phyloP scores from a whole-genome alignment of 2,888 invertebrate genomes.

The Campoletis raptor region DNA sequence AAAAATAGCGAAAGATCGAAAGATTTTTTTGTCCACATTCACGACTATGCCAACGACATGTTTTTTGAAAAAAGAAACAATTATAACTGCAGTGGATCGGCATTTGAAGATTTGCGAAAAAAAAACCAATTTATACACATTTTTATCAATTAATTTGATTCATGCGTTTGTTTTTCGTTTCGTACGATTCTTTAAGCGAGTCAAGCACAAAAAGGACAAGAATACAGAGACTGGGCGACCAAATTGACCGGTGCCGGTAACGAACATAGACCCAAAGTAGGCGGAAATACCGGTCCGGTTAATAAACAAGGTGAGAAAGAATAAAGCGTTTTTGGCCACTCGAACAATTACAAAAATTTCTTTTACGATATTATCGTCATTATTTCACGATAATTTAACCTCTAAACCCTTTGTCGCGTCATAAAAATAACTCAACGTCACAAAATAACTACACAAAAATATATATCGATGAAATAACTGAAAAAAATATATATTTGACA shows the following conservation, averaged over 20 bases:
- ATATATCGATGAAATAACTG: too few relatives aligned
- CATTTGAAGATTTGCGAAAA: background rate
- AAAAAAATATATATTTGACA: too few relatives aligned
- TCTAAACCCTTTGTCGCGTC: too few relatives aligned
- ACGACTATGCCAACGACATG: background rate
- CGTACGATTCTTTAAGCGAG: conserved; percentile 53
- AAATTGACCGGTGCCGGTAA: conserved; percentile 70
- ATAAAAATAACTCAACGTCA: too few relatives aligned
- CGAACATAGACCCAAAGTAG: conserved; percentile 61
- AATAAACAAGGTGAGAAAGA: conserved; percentile 61
- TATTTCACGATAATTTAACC: too few relatives aligned
- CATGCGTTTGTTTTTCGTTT: conserved; percentile 24
- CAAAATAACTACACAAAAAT: too few relatives aligned
- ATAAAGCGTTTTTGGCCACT: background rate
- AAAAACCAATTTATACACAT: background rate
- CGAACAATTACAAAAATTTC: background rate
- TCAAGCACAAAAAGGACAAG: conserved; percentile 69
- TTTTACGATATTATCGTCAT: background rate
- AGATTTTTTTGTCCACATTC: background rate
- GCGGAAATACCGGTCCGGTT: conserved; percentile 61
- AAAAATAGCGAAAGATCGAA: background rate
- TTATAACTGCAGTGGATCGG: background rate
- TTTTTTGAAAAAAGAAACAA: background rate
- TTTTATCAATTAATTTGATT: conserved; percentile 12
- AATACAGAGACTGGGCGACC: conserved; percentile 71